Percentiles rank a stretch among this genome's conserved stretches.
These are phyloP conservation scores for Chaetoderma sp. DNA, from an alignment of 2,888 invertebrate genomes.

Conservation along the genomic window DNA sequence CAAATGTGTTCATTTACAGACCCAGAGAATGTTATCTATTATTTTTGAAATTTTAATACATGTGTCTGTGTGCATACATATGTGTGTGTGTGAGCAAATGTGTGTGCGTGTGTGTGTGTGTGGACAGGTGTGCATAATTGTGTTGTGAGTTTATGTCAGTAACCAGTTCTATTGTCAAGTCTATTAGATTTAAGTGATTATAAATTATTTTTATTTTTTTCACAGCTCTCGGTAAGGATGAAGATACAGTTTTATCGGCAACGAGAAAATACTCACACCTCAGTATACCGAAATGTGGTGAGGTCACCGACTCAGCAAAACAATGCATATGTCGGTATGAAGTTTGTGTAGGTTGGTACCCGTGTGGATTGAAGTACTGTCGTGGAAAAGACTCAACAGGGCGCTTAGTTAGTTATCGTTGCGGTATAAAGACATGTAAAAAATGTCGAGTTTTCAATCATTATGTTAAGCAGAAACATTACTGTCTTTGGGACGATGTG, in stretches of 20 bases:
- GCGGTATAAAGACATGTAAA: constrained; percentile 95
- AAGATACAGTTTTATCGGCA: constrained; percentile 72
- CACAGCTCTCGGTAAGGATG: constrained; percentile 61
- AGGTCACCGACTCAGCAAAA: constrained; percentile 47
- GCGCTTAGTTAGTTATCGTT: constrained; percentile 82
- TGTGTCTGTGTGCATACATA: too few species aligned
- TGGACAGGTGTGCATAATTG: too few species aligned
- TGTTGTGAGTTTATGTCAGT: too few species aligned
- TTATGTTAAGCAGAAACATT: constrained; percentile 85
- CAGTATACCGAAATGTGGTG: constrained; percentile 66
- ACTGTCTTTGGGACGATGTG: constrained; percentile 75
- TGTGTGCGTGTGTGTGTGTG: too few species aligned
- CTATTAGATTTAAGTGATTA: too few species aligned
- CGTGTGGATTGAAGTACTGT: constrained; percentile 95
- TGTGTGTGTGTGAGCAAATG: too few species aligned
- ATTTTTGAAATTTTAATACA: too few species aligned
- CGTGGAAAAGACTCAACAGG: constrained; percentile 80
- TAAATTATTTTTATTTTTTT: constrained; percentile 12
- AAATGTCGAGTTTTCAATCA: constrained; percentile 90
- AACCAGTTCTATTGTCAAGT: too few species aligned
- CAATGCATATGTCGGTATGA: constrained; percentile 89
- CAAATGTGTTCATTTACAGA: too few species aligned
- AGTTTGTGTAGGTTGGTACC: constrained; percentile 94
- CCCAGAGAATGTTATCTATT: too few species aligned
- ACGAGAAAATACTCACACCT: constrained; percentile 78